These are phyloP conservation scores for Steinernema carpocapsae DNA, from an alignment of 2,888 invertebrate genomes.

Conservation along the genomic window DNA sequence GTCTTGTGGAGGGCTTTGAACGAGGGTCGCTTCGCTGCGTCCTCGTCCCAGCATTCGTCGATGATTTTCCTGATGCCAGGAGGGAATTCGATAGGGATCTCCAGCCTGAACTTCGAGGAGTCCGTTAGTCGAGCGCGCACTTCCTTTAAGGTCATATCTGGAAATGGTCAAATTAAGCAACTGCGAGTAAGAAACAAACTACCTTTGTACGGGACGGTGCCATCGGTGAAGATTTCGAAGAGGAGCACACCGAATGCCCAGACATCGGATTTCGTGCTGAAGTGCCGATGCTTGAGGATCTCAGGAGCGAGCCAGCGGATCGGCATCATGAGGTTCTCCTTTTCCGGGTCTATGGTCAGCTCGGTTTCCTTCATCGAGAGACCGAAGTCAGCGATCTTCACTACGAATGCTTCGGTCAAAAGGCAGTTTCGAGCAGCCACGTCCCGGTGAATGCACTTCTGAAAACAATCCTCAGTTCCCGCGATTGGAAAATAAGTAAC, in stretches of 20 bases:
- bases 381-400: conserved; percentile 34
- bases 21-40: neutral
- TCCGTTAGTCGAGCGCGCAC: conserved; percentile 6
- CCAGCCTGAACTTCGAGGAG: neutral
- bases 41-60: conserved; percentile 11
- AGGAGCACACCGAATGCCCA: conserved; percentile 35
- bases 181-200: neutral
- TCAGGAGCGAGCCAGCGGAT: conserved; percentile 31
- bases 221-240: conserved; percentile 36
- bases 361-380: conserved; percentile 34
- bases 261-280: conserved; percentile 28
- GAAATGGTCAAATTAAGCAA: neutral
- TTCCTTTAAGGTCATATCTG: conserved; percentile 29
- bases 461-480: neutral
- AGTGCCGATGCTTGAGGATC: conserved; percentile 15
- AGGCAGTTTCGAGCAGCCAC: conserved; percentile 36
- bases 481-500: neutral
- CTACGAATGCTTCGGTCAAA: conserved; percentile 1
- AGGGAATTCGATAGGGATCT: neutral
- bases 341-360: neutral
- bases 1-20: conserved; percentile 22
- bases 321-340: conserved; percentile 14
- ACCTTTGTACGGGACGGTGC: conserved; percentile 16
- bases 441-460: conserved; percentile 33
- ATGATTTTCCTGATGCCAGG: neutral